Evolutionary conservation across 1,140 invertebrate genomes (phyloP).

Genomic region (Pissodes strobi): DNA sequence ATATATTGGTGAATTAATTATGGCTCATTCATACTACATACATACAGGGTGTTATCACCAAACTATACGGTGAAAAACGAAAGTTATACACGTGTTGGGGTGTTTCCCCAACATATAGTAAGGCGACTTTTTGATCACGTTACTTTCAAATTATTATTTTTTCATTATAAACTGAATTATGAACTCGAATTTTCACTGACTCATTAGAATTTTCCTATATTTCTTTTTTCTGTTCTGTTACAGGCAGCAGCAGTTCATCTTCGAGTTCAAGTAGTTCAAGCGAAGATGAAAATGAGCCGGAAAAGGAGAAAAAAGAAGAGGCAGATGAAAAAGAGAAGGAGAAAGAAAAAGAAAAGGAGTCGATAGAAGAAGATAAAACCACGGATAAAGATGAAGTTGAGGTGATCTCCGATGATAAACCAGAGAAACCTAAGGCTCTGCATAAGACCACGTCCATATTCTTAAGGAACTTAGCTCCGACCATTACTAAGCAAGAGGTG

Average conservation of each 20-base stretch:
- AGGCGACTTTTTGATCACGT: too few relatives aligned
- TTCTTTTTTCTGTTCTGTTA: too few relatives aligned
- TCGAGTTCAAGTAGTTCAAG: constrained; percentile 53
- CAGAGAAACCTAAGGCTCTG: constrained; percentile 69
- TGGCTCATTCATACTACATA: too few relatives aligned
- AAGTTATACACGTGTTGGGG: too few relatives aligned
- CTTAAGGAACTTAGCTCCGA: constrained; percentile 91
- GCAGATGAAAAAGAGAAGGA: background rate
- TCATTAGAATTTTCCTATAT: background rate
- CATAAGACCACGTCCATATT: constrained; percentile 98
- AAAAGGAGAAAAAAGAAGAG: constrained; percentile 39
- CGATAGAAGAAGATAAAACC: constrained; percentile 54
- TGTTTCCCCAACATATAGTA: too few relatives aligned
- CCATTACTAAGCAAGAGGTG: constrained; percentile 91
- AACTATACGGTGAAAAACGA: too few relatives aligned
- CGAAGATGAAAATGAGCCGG: constrained; percentile 41
- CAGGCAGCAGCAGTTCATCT: constrained; percentile 53
- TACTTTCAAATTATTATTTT: too few relatives aligned
- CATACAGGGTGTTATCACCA: too few relatives aligned
- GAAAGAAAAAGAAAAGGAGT: constrained; percentile 47
- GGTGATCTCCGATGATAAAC: constrained; percentile 58
- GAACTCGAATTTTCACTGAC: too few relatives aligned
- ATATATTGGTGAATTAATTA: too few relatives aligned
- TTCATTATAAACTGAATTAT: too few relatives aligned
- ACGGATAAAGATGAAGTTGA: constrained; percentile 52